Percentiles rank a stretch among this genome's conserved stretches.
phyloP scores from a whole-genome alignment of 2,113 vertebrate species.

The Brachirus orientalis region DNA sequence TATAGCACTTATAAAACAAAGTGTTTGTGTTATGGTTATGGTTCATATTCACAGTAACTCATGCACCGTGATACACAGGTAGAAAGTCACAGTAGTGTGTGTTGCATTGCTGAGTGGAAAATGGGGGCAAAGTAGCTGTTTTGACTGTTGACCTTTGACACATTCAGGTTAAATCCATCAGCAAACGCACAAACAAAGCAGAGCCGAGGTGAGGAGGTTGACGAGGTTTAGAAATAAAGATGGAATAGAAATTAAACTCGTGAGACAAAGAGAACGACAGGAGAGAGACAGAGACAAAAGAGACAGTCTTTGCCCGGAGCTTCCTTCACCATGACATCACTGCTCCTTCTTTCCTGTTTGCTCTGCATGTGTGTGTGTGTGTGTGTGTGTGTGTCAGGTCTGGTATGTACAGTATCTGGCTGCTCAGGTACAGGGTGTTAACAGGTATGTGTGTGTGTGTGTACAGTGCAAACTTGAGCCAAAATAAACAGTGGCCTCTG shows the following conservation, averaged over 20 bases:
- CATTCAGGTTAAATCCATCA: background rate
- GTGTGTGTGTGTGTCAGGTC: background rate
- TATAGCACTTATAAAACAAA: too few species aligned
- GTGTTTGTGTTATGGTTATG: too few species aligned
- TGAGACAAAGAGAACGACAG: background rate
- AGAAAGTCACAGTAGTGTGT: too few species aligned
- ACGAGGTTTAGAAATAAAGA: background rate
- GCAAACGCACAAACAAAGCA: slow-evolving; percentile 1
- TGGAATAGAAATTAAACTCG: background rate
- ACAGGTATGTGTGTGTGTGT: slow-evolving; percentile 34
- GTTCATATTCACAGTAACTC: too few species aligned
- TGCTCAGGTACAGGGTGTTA: slow-evolving; percentile 39
- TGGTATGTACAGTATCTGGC: slow-evolving; percentile 10
- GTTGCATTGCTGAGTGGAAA: too few species aligned
- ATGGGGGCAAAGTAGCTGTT: too few species aligned
- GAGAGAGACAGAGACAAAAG: background rate
- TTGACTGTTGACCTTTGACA: slow-evolving; percentile 5
- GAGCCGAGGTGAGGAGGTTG: background rate
- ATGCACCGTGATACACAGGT: too few species aligned
- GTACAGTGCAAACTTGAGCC: slow-evolving; percentile 31
- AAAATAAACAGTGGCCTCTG: slow-evolving; percentile 42
- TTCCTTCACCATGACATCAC: slow-evolving; percentile 1
- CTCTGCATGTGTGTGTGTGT: slow-evolving; percentile 2
- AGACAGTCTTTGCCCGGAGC: background rate
- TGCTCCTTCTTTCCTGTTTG: slow-evolving; percentile 1